Base-by-base conservation (phyloP, 2,797 vertebrate species). In the Sarcoramphus papa region DNA sequence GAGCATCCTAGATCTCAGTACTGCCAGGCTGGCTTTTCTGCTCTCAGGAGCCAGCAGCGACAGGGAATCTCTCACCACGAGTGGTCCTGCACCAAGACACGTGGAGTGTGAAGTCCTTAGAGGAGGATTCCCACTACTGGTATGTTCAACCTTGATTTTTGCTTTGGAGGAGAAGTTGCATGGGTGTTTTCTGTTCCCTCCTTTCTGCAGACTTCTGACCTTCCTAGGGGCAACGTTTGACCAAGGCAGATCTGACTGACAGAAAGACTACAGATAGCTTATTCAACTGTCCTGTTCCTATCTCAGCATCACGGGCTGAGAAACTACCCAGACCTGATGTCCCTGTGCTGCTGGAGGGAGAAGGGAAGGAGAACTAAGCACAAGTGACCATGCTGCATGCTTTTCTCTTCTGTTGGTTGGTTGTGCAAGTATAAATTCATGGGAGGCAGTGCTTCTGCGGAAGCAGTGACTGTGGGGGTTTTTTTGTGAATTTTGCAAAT, bases 401-500 rank as follows among this genome's bases (percentile, higher is more conserved):
- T 86, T n/a, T 57, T 69, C 18, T 90, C 30, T 56, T 51, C 68
- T 67, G 24, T 56, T 45, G 48, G 31, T 18, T 45, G 41, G 10
- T 48, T 90, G 51, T 30, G 7, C 33, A 40, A 81, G 35, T 54
- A 33, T 35, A 33, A 57, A 60, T 25, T 81, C 48, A 35, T 6
- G 28, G 40, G 23, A 91, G 35, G 82, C 73, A 69, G 41, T 8
- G 31, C 76, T 88, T 80, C 83, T 56, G 63, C 1, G 0, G 79
- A 95, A 92, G 79, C 63, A 60, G 59, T 20, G 45, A n/a, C 90
- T 84, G 62, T n/a, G 60, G 24, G 22, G 2, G 0, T 21, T 48
- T 91, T 90, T 30, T 82, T 93, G 63, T 77, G 51, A 94, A 81
- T 78, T 93, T 95, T 70, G 85, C 86, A 81, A 89, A 85, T 53